Evolutionary conservation across 2,113 vertebrate genomes (phyloP).

Genomic region (Menura novaehollandiae): DNA sequence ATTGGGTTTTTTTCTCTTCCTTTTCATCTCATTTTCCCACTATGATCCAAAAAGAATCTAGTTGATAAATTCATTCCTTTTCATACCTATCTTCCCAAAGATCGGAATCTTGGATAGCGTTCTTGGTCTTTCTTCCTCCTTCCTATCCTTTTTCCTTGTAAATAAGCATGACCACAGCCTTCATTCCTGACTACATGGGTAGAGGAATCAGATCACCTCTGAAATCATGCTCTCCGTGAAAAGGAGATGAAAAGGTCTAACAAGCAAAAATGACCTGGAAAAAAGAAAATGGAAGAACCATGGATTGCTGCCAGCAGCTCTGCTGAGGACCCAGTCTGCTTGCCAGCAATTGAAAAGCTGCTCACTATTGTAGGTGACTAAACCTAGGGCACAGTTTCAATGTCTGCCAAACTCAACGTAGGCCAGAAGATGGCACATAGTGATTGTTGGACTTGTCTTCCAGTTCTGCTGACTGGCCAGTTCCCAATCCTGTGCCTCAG

Average conservation of each 20-base stretch:
- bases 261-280: background rate
- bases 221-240: background rate
- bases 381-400: background rate
- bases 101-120: background rate
- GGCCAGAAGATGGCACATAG: background rate
- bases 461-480: background rate
- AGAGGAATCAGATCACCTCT: background rate
- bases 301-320: background rate
- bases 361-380: background rate
- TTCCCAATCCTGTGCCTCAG: background rate
- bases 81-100: background rate
- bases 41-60: background rate
- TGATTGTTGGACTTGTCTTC: background rate
- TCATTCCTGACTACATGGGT: background rate
- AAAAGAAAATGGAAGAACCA: background rate
- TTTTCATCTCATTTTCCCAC: background rate
- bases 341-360: conserved; percentile 18
- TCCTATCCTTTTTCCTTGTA: background rate
- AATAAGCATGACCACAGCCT: background rate
- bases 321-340: background rate
- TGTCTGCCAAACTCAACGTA: background rate
- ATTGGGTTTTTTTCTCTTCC: background rate
- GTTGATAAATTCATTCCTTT: background rate
- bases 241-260: background rate
- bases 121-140: background rate